These are phyloP conservation scores for Colletes collaris DNA, from an alignment of 2,888 invertebrate genomes.

Conservation along the genomic window DNA sequence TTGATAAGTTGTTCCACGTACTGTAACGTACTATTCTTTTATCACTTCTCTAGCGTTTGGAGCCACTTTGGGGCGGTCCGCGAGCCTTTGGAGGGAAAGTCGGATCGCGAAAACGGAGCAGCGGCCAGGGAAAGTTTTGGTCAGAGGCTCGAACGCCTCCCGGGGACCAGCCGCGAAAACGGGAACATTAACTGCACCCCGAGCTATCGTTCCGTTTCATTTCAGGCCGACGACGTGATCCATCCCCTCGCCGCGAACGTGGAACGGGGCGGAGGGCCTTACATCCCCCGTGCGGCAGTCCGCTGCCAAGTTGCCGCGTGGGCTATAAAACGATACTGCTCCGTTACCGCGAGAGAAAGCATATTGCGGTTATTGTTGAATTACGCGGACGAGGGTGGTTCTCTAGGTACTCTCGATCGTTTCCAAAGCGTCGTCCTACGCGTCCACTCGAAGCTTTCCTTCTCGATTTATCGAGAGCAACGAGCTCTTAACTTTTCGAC, in stretches of 20 bases:
- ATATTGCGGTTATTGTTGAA: slow-evolving; percentile 79
- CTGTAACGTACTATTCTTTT: no score
- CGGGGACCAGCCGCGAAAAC: slow-evolving; percentile 56
- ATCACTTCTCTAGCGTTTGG: no score
- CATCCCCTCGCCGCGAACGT: slow-evolving; percentile 62
- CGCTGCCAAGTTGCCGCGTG: slow-evolving; percentile 72
- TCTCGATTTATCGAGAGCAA: not conserved
- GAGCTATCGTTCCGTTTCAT: slow-evolving; percentile 78
- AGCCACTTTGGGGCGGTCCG: no score
- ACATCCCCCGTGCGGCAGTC: slow-evolving; percentile 61
- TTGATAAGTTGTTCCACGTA: no score
- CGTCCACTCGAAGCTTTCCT: not conserved
- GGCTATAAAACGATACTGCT: slow-evolving; percentile 80
- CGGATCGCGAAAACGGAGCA: not conserved
- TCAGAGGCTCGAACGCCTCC: not conserved
- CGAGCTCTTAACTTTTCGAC: no score
- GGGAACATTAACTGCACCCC: slow-evolving; percentile 77
- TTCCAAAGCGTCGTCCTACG: not conserved
- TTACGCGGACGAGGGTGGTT: slow-evolving; percentile 58
- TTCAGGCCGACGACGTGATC: slow-evolving; percentile 58
- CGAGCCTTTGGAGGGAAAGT: no score
- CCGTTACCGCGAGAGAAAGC: slow-evolving; percentile 71
- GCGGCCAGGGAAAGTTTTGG: slow-evolving; percentile 4
- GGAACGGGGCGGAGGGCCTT: slow-evolving; percentile 45
- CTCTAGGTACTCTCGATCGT: not conserved